These are phyloP conservation scores for Melanotus villosus DNA, from an alignment of 2,888 invertebrate species.

Conservation along the genomic window DNA sequence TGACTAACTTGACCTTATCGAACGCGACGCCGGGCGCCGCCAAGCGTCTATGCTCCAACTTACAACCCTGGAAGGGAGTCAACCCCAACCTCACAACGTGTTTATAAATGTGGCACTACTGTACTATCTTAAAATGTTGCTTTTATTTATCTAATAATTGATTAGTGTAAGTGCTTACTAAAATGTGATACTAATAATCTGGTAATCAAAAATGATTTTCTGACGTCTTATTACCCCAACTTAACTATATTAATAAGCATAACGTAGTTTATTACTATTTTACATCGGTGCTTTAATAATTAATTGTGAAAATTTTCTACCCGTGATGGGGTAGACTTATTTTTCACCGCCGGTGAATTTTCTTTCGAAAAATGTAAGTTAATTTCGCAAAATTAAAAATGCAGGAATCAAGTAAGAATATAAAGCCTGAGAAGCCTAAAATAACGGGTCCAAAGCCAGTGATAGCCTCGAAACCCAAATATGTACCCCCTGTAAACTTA, in stretches of 20 bases:
- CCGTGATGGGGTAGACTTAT: too few species aligned
- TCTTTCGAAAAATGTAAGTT: too few species aligned
- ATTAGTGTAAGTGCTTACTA: conserved; percentile 9
- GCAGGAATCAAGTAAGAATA: conserved; percentile 55
- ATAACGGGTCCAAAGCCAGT: conserved; percentile 65
- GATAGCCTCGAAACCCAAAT: conserved; percentile 66
- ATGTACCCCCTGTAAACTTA: conserved; percentile 67
- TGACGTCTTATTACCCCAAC: too few species aligned
- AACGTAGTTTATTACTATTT: not conserved
- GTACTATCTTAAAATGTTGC: conserved; percentile 45
- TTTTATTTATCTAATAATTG: conserved; percentile 36
- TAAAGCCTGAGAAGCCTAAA: conserved; percentile 63
- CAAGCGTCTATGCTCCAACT: conserved; percentile 62
- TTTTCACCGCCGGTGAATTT: too few species aligned
- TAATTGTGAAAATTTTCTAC: too few species aligned
- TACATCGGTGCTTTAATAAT: not conserved
- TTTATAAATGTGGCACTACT: conserved; percentile 62
- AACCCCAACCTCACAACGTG: conserved; percentile 66
- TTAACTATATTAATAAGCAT: too few species aligned
- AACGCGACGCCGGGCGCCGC: conserved; percentile 65
- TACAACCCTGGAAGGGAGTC: conserved; percentile 64
- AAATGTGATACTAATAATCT: conserved; percentile 4
- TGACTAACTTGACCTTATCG: conserved; percentile 58
- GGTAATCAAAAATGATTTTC: too few species aligned
- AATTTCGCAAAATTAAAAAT: conserved; percentile 50